Conservation (phyloP, 2,797 vertebrate genomes). For the Lepilemur ruficaudatus region DNA sequence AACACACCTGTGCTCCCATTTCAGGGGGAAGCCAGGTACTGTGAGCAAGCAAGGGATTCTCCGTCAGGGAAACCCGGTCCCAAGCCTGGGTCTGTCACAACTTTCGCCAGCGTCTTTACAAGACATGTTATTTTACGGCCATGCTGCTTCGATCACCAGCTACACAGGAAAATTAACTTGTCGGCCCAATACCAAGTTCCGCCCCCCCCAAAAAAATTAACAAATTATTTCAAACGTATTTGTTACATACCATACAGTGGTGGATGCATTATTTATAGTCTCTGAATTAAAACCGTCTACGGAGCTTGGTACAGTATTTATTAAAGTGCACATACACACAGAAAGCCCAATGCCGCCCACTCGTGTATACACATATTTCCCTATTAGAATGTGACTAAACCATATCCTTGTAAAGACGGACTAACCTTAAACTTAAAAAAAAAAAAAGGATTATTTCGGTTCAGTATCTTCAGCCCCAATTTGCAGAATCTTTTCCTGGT, state of each 20-base stretch:
- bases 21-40: neutral
- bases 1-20: neutral
- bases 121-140: neutral
- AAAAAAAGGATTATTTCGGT: conserved; percentile 8
- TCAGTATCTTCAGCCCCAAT: neutral
- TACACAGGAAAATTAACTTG: conserved; percentile 19
- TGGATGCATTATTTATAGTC: neutral
- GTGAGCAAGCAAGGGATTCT: neutral
- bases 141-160: neutral
- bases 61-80: neutral
- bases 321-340: conserved; percentile 52
- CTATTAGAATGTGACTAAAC: conserved; percentile 1
- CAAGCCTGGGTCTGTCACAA: neutral
- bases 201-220: neutral
- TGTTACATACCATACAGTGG: neutral
- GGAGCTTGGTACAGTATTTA: conserved; percentile 50
- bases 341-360: conserved; percentile 16
- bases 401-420: neutral
- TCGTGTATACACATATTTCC: conserved; percentile 14
- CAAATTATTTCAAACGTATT: conserved; percentile 19
- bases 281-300: conserved; percentile 51
- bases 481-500: conserved; percentile 25
- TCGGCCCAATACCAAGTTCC: neutral
- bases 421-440: neutral
- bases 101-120: neutral